Evolutionary conservation across 2,113 vertebrate genomes (phyloP), one percentile per base, ranked within the genome.

Genomic region (Pseudorasbora parva): DNA sequence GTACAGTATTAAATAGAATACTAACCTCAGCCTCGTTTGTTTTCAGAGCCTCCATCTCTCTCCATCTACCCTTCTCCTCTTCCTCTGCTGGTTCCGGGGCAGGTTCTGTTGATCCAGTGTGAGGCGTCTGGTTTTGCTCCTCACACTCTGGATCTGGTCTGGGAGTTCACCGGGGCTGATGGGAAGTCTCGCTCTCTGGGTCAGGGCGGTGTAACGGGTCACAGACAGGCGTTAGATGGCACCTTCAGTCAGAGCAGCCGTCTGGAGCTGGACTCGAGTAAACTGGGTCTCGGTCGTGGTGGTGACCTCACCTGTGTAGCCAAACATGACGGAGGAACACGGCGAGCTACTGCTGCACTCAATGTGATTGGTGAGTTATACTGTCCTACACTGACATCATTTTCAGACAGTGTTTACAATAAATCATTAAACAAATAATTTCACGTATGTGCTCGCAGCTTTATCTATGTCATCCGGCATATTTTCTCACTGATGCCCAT

Each of bases 61-160:
- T 88, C 89, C 84, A 73, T 94, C 90, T 84, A 88, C 49, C 92
- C 93, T 0, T 88, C 91, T 59, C 64, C 92, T 23, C 89, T 96
- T 11, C 93, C 94, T 27, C 84, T 93, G 11, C 62, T 91, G 15
- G 60, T 89, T 0, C 91, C 93, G 0, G 94, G 95, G 10, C 90
- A 92, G 76, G 89, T 80, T 0, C 41, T 95, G 0, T 72, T 69
- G 0, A 78, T 94, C 62, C 89, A 90, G 45, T 98, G 97, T 23
- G 93, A 94, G 0, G 90, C 94, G 14, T 93, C 94, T 0, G 94
- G 93, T 84, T 97, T 95, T 51, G 91, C 91, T 5, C 96, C 97
- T 3, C 90, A 94, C 54, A 88, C 93, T 1, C 91, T 96, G 88
- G 88, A 93, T 1, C 90, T 97, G 47, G 86, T 84, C 78, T 97